Conservation (phyloP, 2,888 invertebrate species). For the Colostygia pectinataria region DNA sequence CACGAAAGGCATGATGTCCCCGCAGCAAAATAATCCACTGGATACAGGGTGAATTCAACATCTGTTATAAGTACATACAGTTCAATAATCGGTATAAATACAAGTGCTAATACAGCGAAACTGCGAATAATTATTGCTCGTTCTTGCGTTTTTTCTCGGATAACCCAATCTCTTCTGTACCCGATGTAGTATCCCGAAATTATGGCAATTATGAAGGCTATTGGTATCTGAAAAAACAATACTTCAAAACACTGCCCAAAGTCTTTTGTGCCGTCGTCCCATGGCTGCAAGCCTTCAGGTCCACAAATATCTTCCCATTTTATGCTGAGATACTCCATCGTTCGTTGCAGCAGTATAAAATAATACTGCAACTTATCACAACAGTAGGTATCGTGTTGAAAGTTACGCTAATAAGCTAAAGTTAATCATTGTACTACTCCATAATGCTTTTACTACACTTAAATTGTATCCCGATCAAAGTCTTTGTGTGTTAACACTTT, state of each 20-base stretch:
- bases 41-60: slow-evolving; percentile 73
- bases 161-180: slow-evolving; percentile 84
- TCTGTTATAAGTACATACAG: slow-evolving; percentile 85
- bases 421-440: no score
- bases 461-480: no score
- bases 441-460: no score
- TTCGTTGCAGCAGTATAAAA: neutral
- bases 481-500: no score
- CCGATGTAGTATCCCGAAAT: slow-evolving; percentile 93
- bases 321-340: slow-evolving; percentile 50
- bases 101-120: slow-evolving; percentile 84
- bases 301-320: slow-evolving; percentile 90
- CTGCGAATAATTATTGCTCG: slow-evolving; percentile 86
- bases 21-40: slow-evolving; percentile 87
- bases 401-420: no score
- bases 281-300: slow-evolving; percentile 86
- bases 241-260: slow-evolving; percentile 94
- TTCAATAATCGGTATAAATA: slow-evolving; percentile 86
- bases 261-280: slow-evolving; percentile 87
- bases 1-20: slow-evolving; percentile 89
- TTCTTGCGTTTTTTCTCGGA: slow-evolving; percentile 85
- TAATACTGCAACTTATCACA: no score
- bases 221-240: slow-evolving; percentile 89
- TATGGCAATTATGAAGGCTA: slow-evolving; percentile 87
- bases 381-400: no score